Evolutionary conservation across 64 coral and sea anemone species (phyloP), one percentile per base, ranked within the genome.

Genomic region (Stylophora pistillata): DNA sequence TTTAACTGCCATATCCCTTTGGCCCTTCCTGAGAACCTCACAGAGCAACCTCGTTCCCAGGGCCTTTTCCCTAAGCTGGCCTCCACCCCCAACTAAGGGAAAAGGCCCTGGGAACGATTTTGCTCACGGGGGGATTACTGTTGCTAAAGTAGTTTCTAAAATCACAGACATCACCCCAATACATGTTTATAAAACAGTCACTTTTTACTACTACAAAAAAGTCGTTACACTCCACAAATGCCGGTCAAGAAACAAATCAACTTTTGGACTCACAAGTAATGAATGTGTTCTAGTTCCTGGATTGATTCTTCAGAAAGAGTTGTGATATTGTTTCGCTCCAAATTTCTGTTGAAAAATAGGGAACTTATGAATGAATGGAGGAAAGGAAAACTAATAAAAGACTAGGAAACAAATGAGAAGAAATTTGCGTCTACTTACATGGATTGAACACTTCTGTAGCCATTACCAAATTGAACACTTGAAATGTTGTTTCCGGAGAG

Each of bases 321-420:
- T 0, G 80, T 84, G 33, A 84, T 84, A 61, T 84, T 84, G 80
- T 84, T 84, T 68, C 31, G 60, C 23, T 84, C 80, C 34, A 84
- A 65, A 84, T 84, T 63, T 18, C 80, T 84, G 80, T 34, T 37
- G 69, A 82, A 65, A 65, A n/a, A 65, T 14, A 13, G 23, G 0
- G 65, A 47, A 12, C 28, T 34, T 14, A 17, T 25, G 14, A 65
- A 33, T 13, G n/a, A 18, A 66, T 37, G 15, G 52, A 47, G 37
- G 10, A 17, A 12, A 53, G 18, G 0, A 56, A 78, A 27, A 23
- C 15, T 56, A 15, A 33, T 15, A 32, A 31, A 73, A 73, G 16
- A 16, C 12, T 30, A 73, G 13, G 14, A n/a, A 70, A 70, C 32
- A 30, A 31, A 73, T 30, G 53, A 10, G 10, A 4, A n/a, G 10